Evolutionary conservation across 1,140 invertebrate genomes (phyloP).

Genomic region (Olivierus martensii): DNA sequence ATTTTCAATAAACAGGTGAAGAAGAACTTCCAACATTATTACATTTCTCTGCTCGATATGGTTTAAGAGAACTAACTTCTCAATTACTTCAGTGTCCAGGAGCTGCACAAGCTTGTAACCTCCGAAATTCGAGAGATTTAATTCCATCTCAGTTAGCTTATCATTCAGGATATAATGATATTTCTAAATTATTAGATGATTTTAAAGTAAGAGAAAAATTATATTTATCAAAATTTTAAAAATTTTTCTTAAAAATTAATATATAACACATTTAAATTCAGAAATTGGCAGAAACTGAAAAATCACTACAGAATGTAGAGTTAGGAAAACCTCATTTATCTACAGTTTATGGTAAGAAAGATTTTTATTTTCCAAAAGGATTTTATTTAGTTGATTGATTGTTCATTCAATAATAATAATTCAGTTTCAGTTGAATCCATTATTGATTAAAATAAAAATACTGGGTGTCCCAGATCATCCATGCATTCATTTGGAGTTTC

Average conservation of each 20-base stretch:
- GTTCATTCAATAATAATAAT: too few relatives aligned
- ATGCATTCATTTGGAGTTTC: too few relatives aligned
- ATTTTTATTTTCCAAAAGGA: neutral
- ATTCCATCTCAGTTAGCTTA: conserved; percentile 66
- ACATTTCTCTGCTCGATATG: conserved; percentile 74
- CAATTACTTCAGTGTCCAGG: conserved; percentile 69
- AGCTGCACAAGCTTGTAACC: conserved; percentile 57
- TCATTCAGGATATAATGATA: conserved; percentile 47
- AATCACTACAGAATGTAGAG: conserved; percentile 69
- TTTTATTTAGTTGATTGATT: conserved; percentile 15
- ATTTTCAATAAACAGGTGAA: conserved; percentile 35
- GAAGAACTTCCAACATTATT: conserved; percentile 74
- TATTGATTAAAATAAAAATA: too few relatives aligned
- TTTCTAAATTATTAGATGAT: conserved; percentile 54
- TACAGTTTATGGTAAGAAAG: neutral
- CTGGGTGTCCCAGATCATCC: too few relatives aligned
- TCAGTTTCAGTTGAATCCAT: too few relatives aligned
- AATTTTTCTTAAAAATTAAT: conserved; percentile 1
- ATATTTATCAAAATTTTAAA: conserved; percentile 3
- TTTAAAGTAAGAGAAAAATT: conserved; percentile 48
- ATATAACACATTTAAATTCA: conserved; percentile 21
- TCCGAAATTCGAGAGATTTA: conserved; percentile 57
- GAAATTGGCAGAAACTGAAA: conserved; percentile 44
- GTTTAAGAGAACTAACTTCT: conserved; percentile 63
- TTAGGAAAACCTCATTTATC: conserved; percentile 54